Conservation (phyloP, 1,140 invertebrate species). For the Drosophila gunungcola region DNA sequence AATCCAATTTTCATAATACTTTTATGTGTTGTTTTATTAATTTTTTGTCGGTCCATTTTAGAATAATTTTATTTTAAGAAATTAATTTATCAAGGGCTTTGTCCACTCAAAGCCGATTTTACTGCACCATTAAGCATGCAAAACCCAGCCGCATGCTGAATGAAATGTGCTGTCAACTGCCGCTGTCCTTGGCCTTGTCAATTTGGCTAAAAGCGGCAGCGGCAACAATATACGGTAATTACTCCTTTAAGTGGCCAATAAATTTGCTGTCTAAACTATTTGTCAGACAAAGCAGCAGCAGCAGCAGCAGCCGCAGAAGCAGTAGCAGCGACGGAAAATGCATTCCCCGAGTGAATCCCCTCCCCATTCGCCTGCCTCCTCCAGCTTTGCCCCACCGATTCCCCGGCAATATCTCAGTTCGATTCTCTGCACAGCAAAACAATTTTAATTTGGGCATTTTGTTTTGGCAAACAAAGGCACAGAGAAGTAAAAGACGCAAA, state of each 20-base stretch:
- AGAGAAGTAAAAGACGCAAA: slow-evolving; percentile 9
- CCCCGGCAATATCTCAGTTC: slow-evolving; percentile 28
- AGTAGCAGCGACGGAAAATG: slow-evolving; percentile 64
- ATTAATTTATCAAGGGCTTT: no score
- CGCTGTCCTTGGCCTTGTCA: slow-evolving; percentile 73
- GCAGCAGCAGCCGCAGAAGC: slow-evolving; percentile 35
- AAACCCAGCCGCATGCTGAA: slow-evolving; percentile 42
- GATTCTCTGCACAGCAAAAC: slow-evolving; percentile 62
- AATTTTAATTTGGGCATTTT: slow-evolving; percentile 84
- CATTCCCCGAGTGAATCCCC: slow-evolving; percentile 54
- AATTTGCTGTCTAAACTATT: slow-evolving; percentile 85
- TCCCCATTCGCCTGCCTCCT: slow-evolving; percentile 13
- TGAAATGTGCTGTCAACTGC: slow-evolving; percentile 64
- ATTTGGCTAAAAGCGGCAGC: slow-evolving; percentile 64
- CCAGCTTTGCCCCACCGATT: slow-evolving; percentile 9
- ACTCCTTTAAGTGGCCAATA: slow-evolving; percentile 84
- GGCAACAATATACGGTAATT: slow-evolving; percentile 73
- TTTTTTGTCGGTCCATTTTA: no score
- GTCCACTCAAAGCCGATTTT: neutral
- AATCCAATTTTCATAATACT: no score
- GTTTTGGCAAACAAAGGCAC: slow-evolving; percentile 80
- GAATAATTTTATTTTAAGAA: neutral
- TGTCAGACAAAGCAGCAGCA: slow-evolving; percentile 77
- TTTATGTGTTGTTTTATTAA: no score
- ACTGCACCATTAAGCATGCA: slow-evolving; percentile 16